Evolutionary conservation across 2,888 invertebrate species (phyloP).

Genomic region (Cosmia pyralina): DNA sequence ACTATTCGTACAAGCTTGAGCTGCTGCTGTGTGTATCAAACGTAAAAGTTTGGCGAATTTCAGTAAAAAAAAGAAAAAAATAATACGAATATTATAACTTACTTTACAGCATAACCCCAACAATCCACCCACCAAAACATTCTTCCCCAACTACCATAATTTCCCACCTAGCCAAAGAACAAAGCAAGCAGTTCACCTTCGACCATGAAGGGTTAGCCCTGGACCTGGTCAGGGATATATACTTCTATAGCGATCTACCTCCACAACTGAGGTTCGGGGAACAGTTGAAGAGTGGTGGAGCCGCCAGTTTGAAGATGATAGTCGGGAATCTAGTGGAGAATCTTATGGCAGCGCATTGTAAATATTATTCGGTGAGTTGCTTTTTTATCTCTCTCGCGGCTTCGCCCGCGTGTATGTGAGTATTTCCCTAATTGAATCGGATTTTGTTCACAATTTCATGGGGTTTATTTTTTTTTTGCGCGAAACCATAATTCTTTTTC

Average conservation of each 20-base stretch:
- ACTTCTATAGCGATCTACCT: constrained; percentile 84
- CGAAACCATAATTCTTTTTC: no score
- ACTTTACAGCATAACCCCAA: constrained; percentile 78
- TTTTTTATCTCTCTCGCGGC: background rate
- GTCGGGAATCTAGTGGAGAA: constrained; percentile 77
- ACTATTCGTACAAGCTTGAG: no score
- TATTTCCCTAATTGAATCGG: no score
- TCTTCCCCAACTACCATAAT: constrained; percentile 77
- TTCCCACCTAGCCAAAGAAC: constrained; percentile 74
- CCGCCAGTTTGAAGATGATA: constrained; percentile 70
- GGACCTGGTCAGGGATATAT: constrained; percentile 79
- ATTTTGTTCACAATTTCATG: no score
- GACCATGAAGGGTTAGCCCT: constrained; percentile 73
- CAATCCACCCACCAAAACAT: constrained; percentile 73
- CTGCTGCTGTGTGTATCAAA: no score
- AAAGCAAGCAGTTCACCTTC: constrained; percentile 75
- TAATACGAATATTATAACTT: background rate
- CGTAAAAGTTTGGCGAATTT: no score
- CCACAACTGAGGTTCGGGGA: constrained; percentile 72
- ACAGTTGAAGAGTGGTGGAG: constrained; percentile 32
- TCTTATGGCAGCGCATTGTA: constrained; percentile 91
- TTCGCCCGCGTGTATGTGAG: no score
- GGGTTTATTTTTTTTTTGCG: no score
- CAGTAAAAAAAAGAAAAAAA: no score
- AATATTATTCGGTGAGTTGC: constrained; percentile 91